Conservation (phyloP, 2,888 invertebrate species). For the Empis stercorea region DNA sequence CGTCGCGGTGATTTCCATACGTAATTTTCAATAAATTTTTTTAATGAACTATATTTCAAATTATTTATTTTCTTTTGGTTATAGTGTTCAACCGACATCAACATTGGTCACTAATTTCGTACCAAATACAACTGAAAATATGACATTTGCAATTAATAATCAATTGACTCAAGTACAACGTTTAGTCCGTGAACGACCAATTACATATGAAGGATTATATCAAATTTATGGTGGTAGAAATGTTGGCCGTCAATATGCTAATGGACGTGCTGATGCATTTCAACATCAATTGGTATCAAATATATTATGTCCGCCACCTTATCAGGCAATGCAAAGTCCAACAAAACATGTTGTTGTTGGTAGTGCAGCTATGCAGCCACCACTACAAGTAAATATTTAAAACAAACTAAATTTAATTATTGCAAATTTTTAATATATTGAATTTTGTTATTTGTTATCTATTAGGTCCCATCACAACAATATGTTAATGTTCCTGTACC, state of each 20-base stretch:
- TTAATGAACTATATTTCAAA: not conserved
- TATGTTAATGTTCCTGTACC: conserved; percentile 58
- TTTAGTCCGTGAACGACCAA: conserved; percentile 55
- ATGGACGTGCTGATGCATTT: conserved; percentile 66
- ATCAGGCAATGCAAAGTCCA: conserved; percentile 68
- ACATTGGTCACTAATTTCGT: conserved; percentile 62
- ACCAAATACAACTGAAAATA: conserved; percentile 65
- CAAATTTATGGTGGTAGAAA: conserved; percentile 51
- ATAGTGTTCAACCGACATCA: conserved; percentile 40
- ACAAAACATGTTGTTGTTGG: conserved; percentile 43
- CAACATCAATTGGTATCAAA: conserved; percentile 89
- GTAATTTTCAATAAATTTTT: conserved; percentile 23
- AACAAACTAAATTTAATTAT: not conserved
- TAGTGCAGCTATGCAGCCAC: conserved; percentile 39
- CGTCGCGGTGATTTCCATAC: conserved; percentile 40
- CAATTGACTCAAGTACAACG: conserved; percentile 64
- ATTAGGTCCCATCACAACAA: conserved; percentile 66
- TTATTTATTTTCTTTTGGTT: conserved; percentile 3
- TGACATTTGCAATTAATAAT: conserved; percentile 90
- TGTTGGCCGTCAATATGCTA: conserved; percentile 54
- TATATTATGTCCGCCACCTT: conserved; percentile 79
- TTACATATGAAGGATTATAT: conserved; percentile 61
- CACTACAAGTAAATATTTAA: conserved; percentile 29
- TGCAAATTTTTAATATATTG: not conserved
- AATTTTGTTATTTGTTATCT: not conserved